Evolutionary conservation across 1,140 invertebrate species (phyloP), one percentile per base, ranked within the genome.

Genomic region (Manduca sexta): DNA sequence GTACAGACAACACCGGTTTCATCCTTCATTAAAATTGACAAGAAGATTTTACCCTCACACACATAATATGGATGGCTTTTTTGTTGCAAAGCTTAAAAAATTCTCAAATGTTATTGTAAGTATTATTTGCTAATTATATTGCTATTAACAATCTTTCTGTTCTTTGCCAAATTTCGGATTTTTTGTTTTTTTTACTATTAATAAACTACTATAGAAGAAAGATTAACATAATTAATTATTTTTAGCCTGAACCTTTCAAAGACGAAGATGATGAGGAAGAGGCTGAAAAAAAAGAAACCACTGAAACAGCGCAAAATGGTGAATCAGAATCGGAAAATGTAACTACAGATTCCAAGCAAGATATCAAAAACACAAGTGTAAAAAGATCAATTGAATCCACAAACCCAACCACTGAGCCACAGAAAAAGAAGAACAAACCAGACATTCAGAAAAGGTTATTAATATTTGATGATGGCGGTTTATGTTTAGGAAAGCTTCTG

Each of bases 61-160:
- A 11, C 97, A 99, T 75, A 99, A 99, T 81, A 96, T 99, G 93
- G 98, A 99, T 88, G 98, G 98, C 21, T 99, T 99, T 79, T 99
- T 97, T 89, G 97, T 99, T 10, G 97, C 97, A 3, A 99, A 99
- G 88, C 79, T 99, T 0, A 97, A 98, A 84, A 99, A 99, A 72
- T 94, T 98, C 75, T 96, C 95, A 0, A 97, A 98, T 88, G 89
- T 91, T 40, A 92, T 94, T 84, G 84, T 86, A 76, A 82, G 83
- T 84, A 65, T 60, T 44, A 12, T 16, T 13, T 29, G 4, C 3
- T 43, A 29, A 43, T 29, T 12, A n/a, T n/a, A n/a, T n/a, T n/a
- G n/a, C n/a, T n/a, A n/a, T n/a, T n/a, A n/a, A n/a, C n/a, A n/a
- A n/a, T n/a, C n/a, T n/a, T n/a, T n/a, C n/a, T n/a, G n/a, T n/a